Percentiles rank a stretch among this genome's conserved stretches.
phyloP scores from a whole-genome alignment of 2,888 invertebrate genomes.

The Sicus ferrugineus region DNA sequence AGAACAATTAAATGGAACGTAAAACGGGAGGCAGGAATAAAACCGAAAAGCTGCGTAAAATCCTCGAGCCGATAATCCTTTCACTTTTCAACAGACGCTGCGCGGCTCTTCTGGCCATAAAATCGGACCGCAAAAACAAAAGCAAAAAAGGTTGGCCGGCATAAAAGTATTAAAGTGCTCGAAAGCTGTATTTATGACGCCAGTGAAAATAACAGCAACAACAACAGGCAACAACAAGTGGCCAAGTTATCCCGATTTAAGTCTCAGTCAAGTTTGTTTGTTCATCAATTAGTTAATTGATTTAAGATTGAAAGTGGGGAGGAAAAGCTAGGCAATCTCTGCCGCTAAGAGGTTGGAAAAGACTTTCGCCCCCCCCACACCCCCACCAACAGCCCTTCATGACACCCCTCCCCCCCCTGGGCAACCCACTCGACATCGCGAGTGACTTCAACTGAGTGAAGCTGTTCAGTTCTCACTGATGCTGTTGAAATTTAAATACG shows the following conservation, averaged over 20 bases:
- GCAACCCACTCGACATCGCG: too few species aligned
- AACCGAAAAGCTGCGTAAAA: neutral
- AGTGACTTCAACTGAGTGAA: too few species aligned
- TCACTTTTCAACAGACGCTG: slow-evolving; percentile 9
- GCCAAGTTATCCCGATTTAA: neutral
- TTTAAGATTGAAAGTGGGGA: slow-evolving; percentile 40
- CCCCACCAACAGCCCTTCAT: neutral
- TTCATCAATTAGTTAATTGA: slow-evolving; percentile 61
- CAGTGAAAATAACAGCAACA: slow-evolving; percentile 1
- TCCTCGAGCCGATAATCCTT: slow-evolving; percentile 20
- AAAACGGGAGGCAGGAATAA: neutral
- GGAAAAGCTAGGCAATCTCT: neutral
- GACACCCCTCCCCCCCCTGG: too few species aligned
- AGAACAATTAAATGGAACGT: neutral
- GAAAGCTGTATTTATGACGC: slow-evolving; percentile 21
- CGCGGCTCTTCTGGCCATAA: slow-evolving; percentile 13
- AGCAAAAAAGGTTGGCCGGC: neutral
- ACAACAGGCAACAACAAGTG: slow-evolving; percentile 6
- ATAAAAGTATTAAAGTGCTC: slow-evolving; percentile 27
- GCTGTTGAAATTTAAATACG: too few species aligned
- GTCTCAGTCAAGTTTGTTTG: slow-evolving; percentile 40
- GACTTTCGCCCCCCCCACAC: neutral
- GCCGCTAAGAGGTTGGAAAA: neutral
- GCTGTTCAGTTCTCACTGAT: too few species aligned
- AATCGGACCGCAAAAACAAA: slow-evolving; percentile 7